phyloP scores from a whole-genome alignment of 2,888 invertebrate genomes.

The Clistopyga incitator region DNA sequence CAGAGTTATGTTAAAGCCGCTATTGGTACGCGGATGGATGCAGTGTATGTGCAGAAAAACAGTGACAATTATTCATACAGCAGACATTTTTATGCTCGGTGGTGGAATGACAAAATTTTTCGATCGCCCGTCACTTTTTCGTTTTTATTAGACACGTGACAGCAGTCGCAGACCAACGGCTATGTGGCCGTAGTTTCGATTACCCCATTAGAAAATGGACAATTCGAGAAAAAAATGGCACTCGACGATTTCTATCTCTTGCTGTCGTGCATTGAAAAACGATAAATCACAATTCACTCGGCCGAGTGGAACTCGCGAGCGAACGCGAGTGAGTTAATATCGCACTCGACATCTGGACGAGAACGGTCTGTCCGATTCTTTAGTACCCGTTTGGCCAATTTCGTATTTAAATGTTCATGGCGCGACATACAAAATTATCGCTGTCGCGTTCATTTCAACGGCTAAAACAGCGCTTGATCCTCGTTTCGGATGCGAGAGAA shows the following conservation, averaged over 20 bases:
- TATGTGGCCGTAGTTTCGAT: neutral
- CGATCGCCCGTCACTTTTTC: neutral
- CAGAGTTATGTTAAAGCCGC: too few species aligned
- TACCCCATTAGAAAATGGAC: neutral
- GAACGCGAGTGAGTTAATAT: conserved; percentile 30
- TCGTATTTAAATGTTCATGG: neutral
- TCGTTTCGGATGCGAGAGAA: neutral
- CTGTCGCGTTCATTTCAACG: neutral
- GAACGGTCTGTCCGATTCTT: conserved; percentile 30
- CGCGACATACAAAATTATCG: conserved; percentile 23
- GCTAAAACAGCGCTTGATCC: neutral
- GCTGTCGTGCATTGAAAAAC: conserved; percentile 39
- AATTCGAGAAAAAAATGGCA: neutral
- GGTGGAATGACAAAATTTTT: neutral
- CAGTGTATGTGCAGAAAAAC: too few species aligned
- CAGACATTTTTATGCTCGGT: neutral
- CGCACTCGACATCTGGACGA: conserved; percentile 10
- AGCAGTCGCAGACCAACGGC: neutral
- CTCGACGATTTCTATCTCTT: neutral
- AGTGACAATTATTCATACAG: neutral
- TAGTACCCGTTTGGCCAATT: conserved; percentile 12
- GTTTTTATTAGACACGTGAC: neutral
- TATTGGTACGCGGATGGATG: too few species aligned
- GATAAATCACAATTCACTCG: conserved; percentile 56
- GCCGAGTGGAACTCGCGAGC: conserved; percentile 25